These are phyloP conservation scores for Palaemon carinicauda DNA, from an alignment of 1,140 invertebrate species.

Conservation along the genomic window DNA sequence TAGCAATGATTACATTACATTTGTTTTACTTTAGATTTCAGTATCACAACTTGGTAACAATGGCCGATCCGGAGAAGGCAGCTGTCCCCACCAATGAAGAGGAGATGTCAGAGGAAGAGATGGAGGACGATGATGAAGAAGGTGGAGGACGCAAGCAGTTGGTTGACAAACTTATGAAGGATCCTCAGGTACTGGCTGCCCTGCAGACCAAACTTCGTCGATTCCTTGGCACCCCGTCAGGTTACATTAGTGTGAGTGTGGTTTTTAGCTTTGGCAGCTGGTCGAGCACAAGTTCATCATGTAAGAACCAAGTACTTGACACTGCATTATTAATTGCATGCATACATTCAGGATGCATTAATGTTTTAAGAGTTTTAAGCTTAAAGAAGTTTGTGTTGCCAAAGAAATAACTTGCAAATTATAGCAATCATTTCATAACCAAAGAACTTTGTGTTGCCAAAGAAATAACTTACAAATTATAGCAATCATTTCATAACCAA, in stretches of 20 bases:
- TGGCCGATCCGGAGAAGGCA: conserved; percentile 61
- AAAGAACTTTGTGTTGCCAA: too few species aligned
- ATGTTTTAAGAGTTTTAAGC: too few species aligned
- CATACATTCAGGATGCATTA: too few species aligned
- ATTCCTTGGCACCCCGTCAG: conserved; percentile 63
- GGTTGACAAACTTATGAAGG: conserved; percentile 64
- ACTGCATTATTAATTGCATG: not conserved
- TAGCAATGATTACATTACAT: too few species aligned
- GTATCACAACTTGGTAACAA: conserved; percentile 24
- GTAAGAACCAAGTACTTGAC: too few species aligned
- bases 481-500: too few species aligned
- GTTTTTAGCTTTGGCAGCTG: not conserved
- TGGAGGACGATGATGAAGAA: conserved; percentile 58
- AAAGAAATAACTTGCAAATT: too few species aligned
- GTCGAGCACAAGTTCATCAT: too few species aligned
- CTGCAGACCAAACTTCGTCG: conserved; percentile 65
- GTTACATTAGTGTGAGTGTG: conserved; percentile 62
- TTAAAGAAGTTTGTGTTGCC: too few species aligned
- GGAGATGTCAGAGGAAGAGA: conserved; percentile 53
- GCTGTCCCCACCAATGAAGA: conserved; percentile 42
- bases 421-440: too few species aligned
- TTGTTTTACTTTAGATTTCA: not conserved
- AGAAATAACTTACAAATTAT: too few species aligned
- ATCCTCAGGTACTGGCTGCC: conserved; percentile 66
- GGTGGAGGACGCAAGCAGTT: conserved; percentile 52